Evolutionary conservation across 1,140 invertebrate species (phyloP), one percentile per base, ranked within the genome.

Genomic region (Nautilus pompilius): DNA sequence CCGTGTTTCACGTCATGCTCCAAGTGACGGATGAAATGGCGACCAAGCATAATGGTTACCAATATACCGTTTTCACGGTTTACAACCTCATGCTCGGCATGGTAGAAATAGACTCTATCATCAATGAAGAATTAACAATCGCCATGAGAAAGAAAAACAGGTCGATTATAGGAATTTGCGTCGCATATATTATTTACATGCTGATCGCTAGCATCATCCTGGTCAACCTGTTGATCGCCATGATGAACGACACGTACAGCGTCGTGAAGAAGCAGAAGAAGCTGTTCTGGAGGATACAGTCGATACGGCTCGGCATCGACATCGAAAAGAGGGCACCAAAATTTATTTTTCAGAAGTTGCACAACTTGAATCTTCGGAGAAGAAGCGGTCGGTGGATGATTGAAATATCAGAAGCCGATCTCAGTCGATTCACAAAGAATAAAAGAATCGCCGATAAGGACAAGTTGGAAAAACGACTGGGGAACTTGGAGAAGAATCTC

Each of bases 211-310:
- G 73, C n/a, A 76, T 80, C 30, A 60, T 80, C 3, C 61, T 80
- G 0, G 65, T 80, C 5, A 80, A 80, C 58, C 63, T 80, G 4
- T 67, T 80, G 0, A 80, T 80, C 56, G 78, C 78, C n/a, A 79
- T 79, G 76, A 79, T 80, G 77, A 80, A 77, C 60, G 77, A 79
- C 55, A 79, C 78, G 6, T 80, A 80, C 54, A 69, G 71, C 3
- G 62, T 58, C 57, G 72, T 76, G 28, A 33, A 72, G 13, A 36
- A 62, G 8, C 60, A 67, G 29, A 67, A 74, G 34, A 60, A 62
- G 41, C 49, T 75, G 0, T 58, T 54, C 13, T 80, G 76, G 76
- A 63, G 74, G 26, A 68, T 78, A 8, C 73, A 78, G 49, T 74
- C 76, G 3, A 70, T 80, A 8, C 67, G 71, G 32, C 71, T 78